Evolutionary conservation across 2,797 vertebrate species (phyloP), one percentile per base, ranked within the genome.

Genomic region (Nyctibius grandis): DNA sequence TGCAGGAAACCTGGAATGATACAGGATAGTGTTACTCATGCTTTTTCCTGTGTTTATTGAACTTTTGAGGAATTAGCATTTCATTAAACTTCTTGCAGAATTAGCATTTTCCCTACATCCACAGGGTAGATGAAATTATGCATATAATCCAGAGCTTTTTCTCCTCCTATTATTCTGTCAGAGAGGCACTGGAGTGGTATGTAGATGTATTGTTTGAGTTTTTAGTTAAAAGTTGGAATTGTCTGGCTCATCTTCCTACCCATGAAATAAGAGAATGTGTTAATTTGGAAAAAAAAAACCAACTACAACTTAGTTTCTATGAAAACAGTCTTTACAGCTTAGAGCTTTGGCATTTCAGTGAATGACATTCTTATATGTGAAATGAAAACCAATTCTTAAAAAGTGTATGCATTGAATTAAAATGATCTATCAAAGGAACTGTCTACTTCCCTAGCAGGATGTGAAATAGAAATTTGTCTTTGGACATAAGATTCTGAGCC

Each of bases 401-500:
- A 64, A 91, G 77, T n/a, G 12, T 31, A 57, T 42, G 84, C 9
- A 33, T 36, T 92, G 90, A 88, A 94, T 96, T 92, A 73, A 85
- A 95, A 91, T 84, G 64, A 68, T 82, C 51, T 94, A 53, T 83
- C 67, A 94, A 91, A 94, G 56, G 38, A 89, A 80, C 31, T 25
- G 63, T 57, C 81, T 95, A 13, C 42, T 57, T 73, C 73, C 75
- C 92, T 45, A 87, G 48, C 47, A 95, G 45, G 59, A 79, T 33
- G 29, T n/a, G 61, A 87, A 94, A 88, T 29, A 76, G 34, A 18
- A 82, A 91, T 95, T 91, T 87, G 50, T 33, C 82, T 94, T 80
- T 79, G 53, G 75, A 81, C 15, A 1, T 7, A 36, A 69, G 15
- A 87, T 85, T 87, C 86, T n/a, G 61, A 91, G 36, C 6, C 42